phyloP scores from a whole-genome alignment of 1,140 invertebrate genomes.

The Zaprionus gabonicus region DNA sequence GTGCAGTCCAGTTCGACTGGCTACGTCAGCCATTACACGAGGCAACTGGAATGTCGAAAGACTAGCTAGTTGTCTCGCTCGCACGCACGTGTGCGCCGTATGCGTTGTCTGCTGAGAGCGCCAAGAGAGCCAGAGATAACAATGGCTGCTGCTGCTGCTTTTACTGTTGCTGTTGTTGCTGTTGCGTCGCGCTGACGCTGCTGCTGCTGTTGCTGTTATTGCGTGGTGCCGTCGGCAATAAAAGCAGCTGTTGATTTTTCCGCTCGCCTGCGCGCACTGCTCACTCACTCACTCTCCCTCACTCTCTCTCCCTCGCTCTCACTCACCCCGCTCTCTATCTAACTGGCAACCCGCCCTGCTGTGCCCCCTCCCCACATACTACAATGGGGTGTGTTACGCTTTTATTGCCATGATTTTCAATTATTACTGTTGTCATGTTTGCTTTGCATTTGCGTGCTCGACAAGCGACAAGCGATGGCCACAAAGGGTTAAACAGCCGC shows the following conservation, averaged over 20 bases:
- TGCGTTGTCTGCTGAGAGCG: background rate
- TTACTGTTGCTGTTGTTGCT: slow-evolving; percentile 49
- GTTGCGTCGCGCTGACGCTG: slow-evolving; percentile 42
- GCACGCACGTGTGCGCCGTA: slow-evolving; percentile 9
- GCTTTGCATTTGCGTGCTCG: slow-evolving; percentile 65
- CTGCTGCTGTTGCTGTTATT: slow-evolving; percentile 8
- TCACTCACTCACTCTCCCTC: slow-evolving; percentile 1
- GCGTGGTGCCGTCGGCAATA: slow-evolving; percentile 40
- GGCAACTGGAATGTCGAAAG: slow-evolving; percentile 61
- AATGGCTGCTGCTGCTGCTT: slow-evolving; percentile 64
- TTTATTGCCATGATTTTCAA: slow-evolving; percentile 82
- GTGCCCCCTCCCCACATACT: background rate
- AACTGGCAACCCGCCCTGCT: background rate
- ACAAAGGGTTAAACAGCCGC: slow-evolving; percentile 73
- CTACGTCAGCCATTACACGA: slow-evolving; percentile 70
- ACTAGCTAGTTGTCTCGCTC: slow-evolving; percentile 33
- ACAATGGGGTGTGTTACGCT: slow-evolving; percentile 32
- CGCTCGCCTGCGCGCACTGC: slow-evolving; percentile 41
- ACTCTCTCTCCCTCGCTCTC: background rate
- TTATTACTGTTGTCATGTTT: slow-evolving; percentile 81
- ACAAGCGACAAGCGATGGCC: slow-evolving; percentile 48
- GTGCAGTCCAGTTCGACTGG: background rate
- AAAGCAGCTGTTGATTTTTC: slow-evolving; percentile 77
- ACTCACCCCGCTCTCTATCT: background rate
- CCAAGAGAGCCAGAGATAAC: slow-evolving; percentile 50